Conservation (phyloP, 2,797 vertebrate genomes). For the Malurus splendens region DNA sequence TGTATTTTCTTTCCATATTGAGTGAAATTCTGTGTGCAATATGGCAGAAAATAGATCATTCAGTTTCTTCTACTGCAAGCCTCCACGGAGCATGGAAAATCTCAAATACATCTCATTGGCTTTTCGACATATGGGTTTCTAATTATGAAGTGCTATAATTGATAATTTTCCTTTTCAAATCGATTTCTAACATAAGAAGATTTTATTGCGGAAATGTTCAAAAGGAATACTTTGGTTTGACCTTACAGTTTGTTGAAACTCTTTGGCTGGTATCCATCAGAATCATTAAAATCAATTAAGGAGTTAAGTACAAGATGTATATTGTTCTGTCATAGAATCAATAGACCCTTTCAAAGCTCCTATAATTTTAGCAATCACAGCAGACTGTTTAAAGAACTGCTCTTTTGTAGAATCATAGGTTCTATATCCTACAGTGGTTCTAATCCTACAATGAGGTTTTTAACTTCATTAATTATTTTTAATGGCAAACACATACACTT, state of each 20-base stretch:
- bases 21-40: not conserved
- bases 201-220: conserved; percentile 24
- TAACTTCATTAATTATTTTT: not conserved
- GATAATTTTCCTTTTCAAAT: conserved; percentile 45
- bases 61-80: not conserved
- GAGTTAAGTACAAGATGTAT: conserved; percentile 33
- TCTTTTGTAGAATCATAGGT: not conserved
- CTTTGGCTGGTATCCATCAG: conserved; percentile 9
- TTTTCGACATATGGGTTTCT: conserved; percentile 20
- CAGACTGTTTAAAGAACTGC: conserved; percentile 2
- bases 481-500: not conserved
- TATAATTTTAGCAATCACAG: conserved; percentile 6
- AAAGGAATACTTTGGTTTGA: conserved; percentile 37
- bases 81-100: not conserved
- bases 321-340: conserved; percentile 29
- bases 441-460: not conserved
- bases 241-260: conserved; percentile 16
- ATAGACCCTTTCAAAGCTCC: conserved; percentile 18
- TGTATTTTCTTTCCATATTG: not conserved
- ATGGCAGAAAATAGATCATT: not conserved
- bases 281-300: conserved; percentile 49
- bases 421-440: not conserved
- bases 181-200: conserved; percentile 29
- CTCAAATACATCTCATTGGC: conserved; percentile 1
- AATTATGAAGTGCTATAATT: conserved; percentile 48